Evolutionary conservation across 2,113 vertebrate genomes (phyloP).

Genomic region (Leucosticte australis): DNA sequence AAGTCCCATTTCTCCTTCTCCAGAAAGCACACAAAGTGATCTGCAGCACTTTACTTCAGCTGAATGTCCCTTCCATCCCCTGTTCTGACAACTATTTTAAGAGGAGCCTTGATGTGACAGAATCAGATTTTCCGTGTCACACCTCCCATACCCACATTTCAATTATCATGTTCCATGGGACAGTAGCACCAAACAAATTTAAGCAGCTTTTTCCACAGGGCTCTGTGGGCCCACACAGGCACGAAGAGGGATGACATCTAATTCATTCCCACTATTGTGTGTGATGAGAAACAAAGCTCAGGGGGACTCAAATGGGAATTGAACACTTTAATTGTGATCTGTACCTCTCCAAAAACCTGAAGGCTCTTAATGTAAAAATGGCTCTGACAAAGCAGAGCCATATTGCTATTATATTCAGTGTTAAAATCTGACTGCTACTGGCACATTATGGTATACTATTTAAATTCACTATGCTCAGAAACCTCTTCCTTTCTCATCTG

Average conservation of each 20-base stretch:
- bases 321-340: background rate
- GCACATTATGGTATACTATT: slow-evolving; percentile 3
- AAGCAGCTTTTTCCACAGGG: slow-evolving; percentile 1
- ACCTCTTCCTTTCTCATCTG: background rate
- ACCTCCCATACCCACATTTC: background rate
- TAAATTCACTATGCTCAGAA: background rate
- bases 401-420: slow-evolving; percentile 35
- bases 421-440: slow-evolving; percentile 11
- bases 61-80: background rate
- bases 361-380: background rate
- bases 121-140: background rate
- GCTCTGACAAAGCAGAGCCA: background rate
- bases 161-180: background rate
- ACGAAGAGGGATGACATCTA: background rate
- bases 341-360: background rate
- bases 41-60: background rate
- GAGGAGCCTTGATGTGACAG: background rate
- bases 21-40: background rate
- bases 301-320: background rate
- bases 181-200: background rate
- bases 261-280: background rate
- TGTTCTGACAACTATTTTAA: background rate
- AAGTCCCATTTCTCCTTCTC: background rate
- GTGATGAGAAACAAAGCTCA: background rate
- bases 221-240: background rate